phyloP scores from a whole-genome alignment of 2,113 vertebrate species.

The Sceloporus undulatus region DNA sequence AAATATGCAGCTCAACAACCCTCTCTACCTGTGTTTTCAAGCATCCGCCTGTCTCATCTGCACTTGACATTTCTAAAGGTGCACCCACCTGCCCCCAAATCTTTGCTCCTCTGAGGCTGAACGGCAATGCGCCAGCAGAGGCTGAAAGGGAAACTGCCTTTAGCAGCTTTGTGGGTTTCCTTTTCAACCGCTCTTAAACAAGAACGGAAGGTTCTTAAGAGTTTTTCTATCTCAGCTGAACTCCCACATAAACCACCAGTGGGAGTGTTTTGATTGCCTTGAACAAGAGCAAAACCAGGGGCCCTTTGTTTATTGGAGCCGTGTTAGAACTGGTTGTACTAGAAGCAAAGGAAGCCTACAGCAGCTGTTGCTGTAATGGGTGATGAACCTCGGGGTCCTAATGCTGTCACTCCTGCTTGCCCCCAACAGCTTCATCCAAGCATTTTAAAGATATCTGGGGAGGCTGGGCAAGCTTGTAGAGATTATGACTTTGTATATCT shows the following conservation, averaged over 20 bases:
- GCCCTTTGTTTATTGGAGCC: slow-evolving; percentile 7
- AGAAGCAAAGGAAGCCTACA: background rate
- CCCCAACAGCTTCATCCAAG: background rate
- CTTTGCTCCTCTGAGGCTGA: background rate
- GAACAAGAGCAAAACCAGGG: slow-evolving; percentile 16
- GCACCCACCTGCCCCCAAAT: background rate
- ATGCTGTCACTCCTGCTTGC: too few species aligned
- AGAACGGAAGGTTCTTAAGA: background rate
- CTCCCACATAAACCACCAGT: slow-evolving; percentile 20
- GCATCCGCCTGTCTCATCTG: background rate
- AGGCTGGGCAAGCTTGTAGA: too few species aligned
- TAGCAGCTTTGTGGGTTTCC: background rate
- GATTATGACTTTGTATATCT: background rate
- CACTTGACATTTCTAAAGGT: background rate
- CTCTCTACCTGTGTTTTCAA: background rate
- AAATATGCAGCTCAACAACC: background rate
- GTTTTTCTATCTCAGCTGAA: slow-evolving; percentile 3
- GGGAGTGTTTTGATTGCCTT: slow-evolving; percentile 20
- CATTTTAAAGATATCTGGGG: background rate
- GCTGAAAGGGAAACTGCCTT: background rate
- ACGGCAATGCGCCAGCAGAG: background rate
- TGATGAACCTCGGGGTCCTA: background rate
- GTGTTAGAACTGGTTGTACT: slow-evolving; percentile 25
- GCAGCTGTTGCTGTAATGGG: background rate
- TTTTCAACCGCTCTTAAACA: background rate